These are phyloP conservation scores for Calameuta pallipes DNA, from an alignment of 2,888 invertebrate genomes.

Conservation along the genomic window DNA sequence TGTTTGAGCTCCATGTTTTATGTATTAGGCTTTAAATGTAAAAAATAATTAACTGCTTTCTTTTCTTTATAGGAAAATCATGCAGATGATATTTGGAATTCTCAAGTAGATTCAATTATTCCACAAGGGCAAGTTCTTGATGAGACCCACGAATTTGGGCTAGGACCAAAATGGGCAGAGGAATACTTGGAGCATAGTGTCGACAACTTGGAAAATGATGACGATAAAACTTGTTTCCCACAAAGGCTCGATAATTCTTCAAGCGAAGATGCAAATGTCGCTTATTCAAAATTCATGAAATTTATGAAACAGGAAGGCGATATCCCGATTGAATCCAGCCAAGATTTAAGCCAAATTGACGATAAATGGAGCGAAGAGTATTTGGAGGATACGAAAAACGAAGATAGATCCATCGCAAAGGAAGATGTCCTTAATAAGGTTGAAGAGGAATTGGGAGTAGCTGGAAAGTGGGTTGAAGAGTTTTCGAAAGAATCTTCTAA, in stretches of 20 bases:
- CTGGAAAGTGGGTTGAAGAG: constrained; percentile 61
- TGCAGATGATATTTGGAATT: constrained; percentile 68
- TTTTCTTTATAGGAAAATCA: constrained; percentile 50
- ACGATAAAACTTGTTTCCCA: constrained; percentile 66
- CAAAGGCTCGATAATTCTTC: constrained; percentile 72
- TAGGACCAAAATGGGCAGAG: constrained; percentile 73
- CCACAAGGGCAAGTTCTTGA: constrained; percentile 34
- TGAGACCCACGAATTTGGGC: constrained; percentile 65
- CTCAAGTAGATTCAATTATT: constrained; percentile 52
- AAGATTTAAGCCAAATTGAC: constrained; percentile 64
- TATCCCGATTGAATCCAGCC: constrained; percentile 68
- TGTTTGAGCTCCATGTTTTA: too few relatives aligned
- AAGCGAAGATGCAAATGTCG: constrained; percentile 76
- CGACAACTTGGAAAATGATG: constrained; percentile 50
- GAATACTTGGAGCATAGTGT: constrained; percentile 70
- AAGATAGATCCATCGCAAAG: constrained; percentile 41
- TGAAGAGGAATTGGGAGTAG: constrained; percentile 49
- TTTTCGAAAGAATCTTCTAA: constrained; percentile 47
- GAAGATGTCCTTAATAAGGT: constrained; percentile 41
- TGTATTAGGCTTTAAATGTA: too few relatives aligned
- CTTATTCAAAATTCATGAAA: constrained; percentile 85
- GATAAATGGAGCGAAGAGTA: constrained; percentile 64
- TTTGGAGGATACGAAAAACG: constrained; percentile 28
- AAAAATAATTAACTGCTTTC: too few relatives aligned
- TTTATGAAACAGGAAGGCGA: constrained; percentile 85